A percentile compares a stretch with the other conserved stretches of the same genome.
Conservation (phyloP, 1,140 invertebrate genomes). For the Drosophila guanche region DNA sequence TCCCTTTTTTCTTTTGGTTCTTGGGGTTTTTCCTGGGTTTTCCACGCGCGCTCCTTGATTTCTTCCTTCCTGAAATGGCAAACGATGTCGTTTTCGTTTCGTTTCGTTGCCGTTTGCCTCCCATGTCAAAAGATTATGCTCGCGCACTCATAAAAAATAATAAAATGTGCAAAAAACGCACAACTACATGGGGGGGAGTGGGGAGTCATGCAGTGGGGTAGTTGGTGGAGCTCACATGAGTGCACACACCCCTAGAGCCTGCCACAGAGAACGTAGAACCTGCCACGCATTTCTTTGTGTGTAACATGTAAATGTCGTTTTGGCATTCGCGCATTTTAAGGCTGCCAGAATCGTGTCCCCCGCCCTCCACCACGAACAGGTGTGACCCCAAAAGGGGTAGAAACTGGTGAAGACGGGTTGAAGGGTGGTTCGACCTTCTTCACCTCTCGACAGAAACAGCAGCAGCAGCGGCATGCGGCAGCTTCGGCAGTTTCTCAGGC, state of each 20-base stretch:
- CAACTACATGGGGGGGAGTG: conserved; percentile 31
- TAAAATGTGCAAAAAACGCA: conserved; percentile 74
- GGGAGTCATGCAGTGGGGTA: conserved; percentile 1
- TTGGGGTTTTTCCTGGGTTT: conserved; percentile 16
- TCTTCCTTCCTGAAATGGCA: conserved; percentile 76
- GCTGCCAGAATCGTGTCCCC: conserved; percentile 10
- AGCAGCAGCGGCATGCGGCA: conserved; percentile 4
- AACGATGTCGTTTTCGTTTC: conserved; percentile 59
- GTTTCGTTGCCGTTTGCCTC: conserved; percentile 19
- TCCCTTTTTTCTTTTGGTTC: not conserved
- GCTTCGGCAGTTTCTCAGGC: conserved; percentile 54
- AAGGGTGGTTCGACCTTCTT: conserved; percentile 46
- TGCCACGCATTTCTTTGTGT: conserved; percentile 47
- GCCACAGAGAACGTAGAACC: conserved; percentile 1
- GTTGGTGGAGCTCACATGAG: conserved; percentile 64
- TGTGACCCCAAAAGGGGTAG: conserved; percentile 1
- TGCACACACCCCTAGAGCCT: conserved; percentile 49
- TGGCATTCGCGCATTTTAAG: conserved; percentile 52
- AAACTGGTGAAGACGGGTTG: not conserved
- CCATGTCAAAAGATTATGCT: conserved; percentile 55
- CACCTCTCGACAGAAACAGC: conserved; percentile 25
- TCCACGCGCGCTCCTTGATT: conserved; percentile 58
- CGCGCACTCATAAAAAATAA: conserved; percentile 79
- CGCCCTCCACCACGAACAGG: conserved; percentile 7
- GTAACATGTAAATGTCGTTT: conserved; percentile 55